A percentile compares a stretch with the other conserved stretches of the same genome.
These are phyloP conservation scores for Gorsachius magnificus DNA, from an alignment of 2,797 vertebrate species.

Conservation along the genomic window DNA sequence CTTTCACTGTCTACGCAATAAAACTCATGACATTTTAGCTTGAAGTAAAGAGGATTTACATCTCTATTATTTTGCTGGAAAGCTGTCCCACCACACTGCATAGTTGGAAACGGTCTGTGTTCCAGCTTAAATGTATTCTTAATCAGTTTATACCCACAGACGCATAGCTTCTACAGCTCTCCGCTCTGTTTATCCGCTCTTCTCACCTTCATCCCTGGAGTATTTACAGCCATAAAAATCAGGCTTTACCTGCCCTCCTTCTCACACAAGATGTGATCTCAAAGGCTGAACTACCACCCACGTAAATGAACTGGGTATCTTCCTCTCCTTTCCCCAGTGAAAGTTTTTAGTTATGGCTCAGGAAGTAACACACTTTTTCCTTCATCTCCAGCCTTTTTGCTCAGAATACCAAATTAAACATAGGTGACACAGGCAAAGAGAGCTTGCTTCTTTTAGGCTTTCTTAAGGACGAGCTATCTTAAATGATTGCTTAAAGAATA, in stretches of 20 bases:
- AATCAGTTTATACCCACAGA: not conserved
- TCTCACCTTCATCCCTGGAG: conserved; percentile 1
- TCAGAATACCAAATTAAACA: not conserved
- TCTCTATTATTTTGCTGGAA: not conserved
- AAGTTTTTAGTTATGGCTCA: not conserved
- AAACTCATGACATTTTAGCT: not conserved
- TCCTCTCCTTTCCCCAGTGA: not conserved
- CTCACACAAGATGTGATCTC: not conserved
- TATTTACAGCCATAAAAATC: not conserved
- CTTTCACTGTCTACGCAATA: not conserved
- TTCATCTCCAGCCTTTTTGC: not conserved
- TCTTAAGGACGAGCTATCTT: not conserved
- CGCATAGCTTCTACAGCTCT: not conserved
- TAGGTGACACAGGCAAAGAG: not conserved
- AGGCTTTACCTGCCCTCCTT: not conserved
- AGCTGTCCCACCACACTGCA: not conserved
- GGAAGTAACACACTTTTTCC: not conserved
- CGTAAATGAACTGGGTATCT: not conserved
- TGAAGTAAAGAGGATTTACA: not conserved
- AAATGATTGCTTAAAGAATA: not conserved
- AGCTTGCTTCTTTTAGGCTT: not conserved
- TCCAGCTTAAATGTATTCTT: not conserved
- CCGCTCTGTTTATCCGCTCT: conserved; percentile 6
- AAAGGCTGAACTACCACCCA: not conserved
- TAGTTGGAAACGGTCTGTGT: not conserved